phyloP scores from a whole-genome alignment of 1,140 invertebrate species.

The Philotrypesis tridentata region DNA sequence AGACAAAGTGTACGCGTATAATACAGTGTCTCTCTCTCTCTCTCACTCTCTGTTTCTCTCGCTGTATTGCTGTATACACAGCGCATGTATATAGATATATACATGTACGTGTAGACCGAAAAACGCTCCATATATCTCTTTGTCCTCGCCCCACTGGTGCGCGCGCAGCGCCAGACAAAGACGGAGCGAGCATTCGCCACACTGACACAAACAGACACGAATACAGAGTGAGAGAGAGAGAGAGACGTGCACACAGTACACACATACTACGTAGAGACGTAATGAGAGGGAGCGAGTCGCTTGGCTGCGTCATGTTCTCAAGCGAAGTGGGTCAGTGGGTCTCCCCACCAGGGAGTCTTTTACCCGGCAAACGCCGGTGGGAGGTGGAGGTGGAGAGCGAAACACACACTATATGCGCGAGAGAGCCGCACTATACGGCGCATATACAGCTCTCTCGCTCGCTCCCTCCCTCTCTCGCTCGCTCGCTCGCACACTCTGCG shows the following conservation, averaged over 20 bases:
- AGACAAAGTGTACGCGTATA: neutral
- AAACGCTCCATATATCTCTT: conserved; percentile 29
- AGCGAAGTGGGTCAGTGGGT: conserved; percentile 73
- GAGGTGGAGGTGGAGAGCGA: conserved; percentile 38
- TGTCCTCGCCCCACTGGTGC: conserved; percentile 37
- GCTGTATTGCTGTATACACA: no score
- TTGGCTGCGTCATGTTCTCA: conserved; percentile 73
- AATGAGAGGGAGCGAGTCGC: conserved; percentile 64
- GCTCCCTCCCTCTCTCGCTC: no score
- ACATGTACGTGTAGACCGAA: neutral
- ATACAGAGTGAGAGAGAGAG: conserved; percentile 13
- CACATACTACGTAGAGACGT: conserved; percentile 1
- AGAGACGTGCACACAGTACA: neutral
- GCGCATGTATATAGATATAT: no score
- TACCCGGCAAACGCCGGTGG: conserved; percentile 16
- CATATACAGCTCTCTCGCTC: no score
- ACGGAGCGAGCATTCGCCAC: conserved; percentile 45
- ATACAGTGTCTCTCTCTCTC: no score
- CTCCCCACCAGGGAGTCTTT: conserved; percentile 63
- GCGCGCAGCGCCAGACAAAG: conserved; percentile 50
- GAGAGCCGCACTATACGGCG: neutral
- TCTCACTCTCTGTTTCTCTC: no score
- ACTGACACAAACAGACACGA: neutral
- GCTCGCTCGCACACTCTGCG: no score
- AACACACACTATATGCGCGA: neutral